A percentile compares a stretch with the other conserved stretches of the same genome.
phyloP scores from a whole-genome alignment of 2,113 vertebrate species.

The Willisornis vidua region DNA sequence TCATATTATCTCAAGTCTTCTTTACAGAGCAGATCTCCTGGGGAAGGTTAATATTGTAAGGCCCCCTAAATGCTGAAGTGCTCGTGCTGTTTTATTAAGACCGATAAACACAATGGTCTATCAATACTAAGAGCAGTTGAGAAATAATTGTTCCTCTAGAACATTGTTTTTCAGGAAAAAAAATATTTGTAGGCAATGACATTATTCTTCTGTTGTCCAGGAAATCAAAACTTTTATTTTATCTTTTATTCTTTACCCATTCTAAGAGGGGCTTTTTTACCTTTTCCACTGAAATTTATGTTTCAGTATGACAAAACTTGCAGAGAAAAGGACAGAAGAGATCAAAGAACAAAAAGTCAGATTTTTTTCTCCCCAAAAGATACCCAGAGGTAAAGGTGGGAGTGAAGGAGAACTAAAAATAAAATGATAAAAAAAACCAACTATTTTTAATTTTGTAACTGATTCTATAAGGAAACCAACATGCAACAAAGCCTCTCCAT shows the following conservation, averaged over 20 bases:
- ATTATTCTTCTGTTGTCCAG: not conserved
- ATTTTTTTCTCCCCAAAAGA: not conserved
- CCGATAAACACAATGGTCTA: not conserved
- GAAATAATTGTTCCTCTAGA: not conserved
- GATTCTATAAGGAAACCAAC: not conserved
- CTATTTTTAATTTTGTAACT: not conserved
- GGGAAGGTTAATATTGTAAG: not conserved
- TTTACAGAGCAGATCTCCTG: not conserved
- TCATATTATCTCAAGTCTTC: not conserved
- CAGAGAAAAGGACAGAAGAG: not conserved
- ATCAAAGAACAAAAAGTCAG: not conserved
- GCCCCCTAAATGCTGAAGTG: not conserved
- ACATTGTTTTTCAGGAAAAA: not conserved
- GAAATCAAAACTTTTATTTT: not conserved
- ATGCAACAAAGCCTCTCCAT: not conserved
- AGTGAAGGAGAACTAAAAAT: not conserved
- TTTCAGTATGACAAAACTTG: not conserved
- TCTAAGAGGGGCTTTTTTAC: not conserved
- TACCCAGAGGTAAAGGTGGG: not conserved
- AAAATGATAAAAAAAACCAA: too few relatives aligned
- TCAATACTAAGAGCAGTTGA: not conserved
- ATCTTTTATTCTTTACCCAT: rapidly evolving
- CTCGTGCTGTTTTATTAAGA: not conserved
- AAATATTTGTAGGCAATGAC: not conserved
- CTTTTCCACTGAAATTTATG: not conserved